A percentile compares a stretch with the other conserved stretches of the same genome.
Evolutionary conservation across 30 jellyfish, hydroid and myxozoan species (phyloP).

Genomic region (Rhopilema esculentum): DNA sequence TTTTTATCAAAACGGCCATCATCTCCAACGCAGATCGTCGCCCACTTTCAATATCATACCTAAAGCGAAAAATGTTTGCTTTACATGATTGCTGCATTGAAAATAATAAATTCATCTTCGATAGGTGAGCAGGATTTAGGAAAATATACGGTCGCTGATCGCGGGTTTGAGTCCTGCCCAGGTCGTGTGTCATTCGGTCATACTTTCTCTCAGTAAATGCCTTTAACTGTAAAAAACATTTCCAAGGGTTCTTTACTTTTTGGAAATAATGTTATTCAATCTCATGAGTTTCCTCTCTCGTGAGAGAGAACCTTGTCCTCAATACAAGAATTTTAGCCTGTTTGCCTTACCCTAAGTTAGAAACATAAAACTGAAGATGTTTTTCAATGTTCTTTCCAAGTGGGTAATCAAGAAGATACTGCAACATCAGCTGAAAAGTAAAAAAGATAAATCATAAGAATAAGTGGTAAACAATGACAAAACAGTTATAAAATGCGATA

Average conservation of each 20-base stretch:
- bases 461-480: not conserved
- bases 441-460: not conserved
- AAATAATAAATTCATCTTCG: too few relatives aligned
- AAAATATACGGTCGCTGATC: too few relatives aligned
- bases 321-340: not conserved
- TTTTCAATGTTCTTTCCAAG: slow-evolving; percentile 85
- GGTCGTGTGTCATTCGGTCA: too few relatives aligned
- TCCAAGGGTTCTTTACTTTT: not conserved
- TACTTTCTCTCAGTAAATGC: too few relatives aligned
- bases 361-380: slow-evolving; percentile 63
- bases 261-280: too few relatives aligned
- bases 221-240: too few relatives aligned
- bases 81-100: too few relatives aligned
- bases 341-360: slow-evolving; percentile 56
- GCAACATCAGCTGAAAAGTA: slow-evolving; percentile 71
- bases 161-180: too few relatives aligned
- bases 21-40: slow-evolving; percentile 82
- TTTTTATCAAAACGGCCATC: slow-evolving; percentile 70
- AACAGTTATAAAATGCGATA: not conserved
- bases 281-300: too few relatives aligned
- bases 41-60: slow-evolving; percentile 85
- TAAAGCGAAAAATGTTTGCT: slow-evolving; percentile 33
- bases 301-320: too few relatives aligned
- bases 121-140: too few relatives aligned
- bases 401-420: slow-evolving; percentile 87